Base-by-base conservation (phyloP, 2,797 vertebrate species). In the Chiloscyllium punctatum region DNA sequence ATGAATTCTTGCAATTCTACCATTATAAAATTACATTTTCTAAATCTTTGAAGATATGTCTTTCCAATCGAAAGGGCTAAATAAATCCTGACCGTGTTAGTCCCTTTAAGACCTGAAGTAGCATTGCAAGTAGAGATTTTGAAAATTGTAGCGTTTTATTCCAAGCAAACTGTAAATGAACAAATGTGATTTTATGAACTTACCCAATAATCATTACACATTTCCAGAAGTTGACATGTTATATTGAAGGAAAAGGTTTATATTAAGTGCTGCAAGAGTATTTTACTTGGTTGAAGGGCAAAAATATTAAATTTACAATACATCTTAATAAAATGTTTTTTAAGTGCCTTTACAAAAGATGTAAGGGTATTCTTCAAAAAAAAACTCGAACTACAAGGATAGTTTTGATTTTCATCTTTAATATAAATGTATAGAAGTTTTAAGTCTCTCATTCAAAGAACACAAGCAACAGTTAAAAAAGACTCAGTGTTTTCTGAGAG, bases 401-500 rank as follows among this genome's bases (percentile, higher is more conserved):
- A n/a, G 8, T 37, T 95, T 95, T 74, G 37, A 37, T 74, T 27
- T 33, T 66, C 53, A 9, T 42, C 13, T 62, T 72, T 25, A 48
- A 48, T 53, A 94, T 94, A 94, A 74, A 94, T 48, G 11, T 27
- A 33, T 33, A 25, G 15, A 33, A 37, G 33, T 77, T 74, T 11
- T 30, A 33, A 77, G 27, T 77, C 37, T 51, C 33, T 27, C 33
- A 77, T 95, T 77, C 71, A 53, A 95, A 53, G 94, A 72, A 57
- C 94, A 68, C 30, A 66, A 62, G 23, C 42, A 51, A 42, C 92
- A 94, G 69, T 72, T 74, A 53, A 95, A 95, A 77, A 71, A 33
- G 27, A 94, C 91, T 42, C 71, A 77, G 42, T 33, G 77, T 95
- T 95, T 95, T 95, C 69, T 91, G 25, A 84, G 18, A 92, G 90